Evolutionary conservation across 92 coral and sea anemone genomes (phyloP).

Genomic region (Hydrozoanthus gracilis): DNA sequence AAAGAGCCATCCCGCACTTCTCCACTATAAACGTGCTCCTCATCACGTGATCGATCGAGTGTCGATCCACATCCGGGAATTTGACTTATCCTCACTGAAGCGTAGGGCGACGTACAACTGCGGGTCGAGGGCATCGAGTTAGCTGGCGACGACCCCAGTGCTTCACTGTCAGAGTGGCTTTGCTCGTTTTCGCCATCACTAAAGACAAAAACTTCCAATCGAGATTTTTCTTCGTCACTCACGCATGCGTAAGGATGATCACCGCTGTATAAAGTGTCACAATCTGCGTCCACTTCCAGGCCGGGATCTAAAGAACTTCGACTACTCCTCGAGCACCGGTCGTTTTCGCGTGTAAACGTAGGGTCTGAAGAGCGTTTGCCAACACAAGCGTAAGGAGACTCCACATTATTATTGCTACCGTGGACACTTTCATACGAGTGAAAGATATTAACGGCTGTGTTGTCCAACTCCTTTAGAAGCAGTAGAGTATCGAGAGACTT

Average conservation of each 20-base stretch:
- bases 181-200: constrained; percentile 10
- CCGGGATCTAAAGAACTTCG: constrained; percentile 42
- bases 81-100: constrained; percentile 88
- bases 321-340: constrained; percentile 28
- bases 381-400: constrained; percentile 78
- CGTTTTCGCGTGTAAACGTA: constrained; percentile 35
- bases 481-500: constrained; percentile 86
- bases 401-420: constrained; percentile 56
- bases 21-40: constrained; percentile 58
- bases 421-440: constrained; percentile 87
- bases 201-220: constrained; percentile 29
- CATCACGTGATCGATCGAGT: constrained; percentile 49
- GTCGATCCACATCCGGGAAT: constrained; percentile 75
- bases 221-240: constrained; percentile 66
- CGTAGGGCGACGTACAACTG: constrained; percentile 78
- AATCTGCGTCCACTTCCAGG: constrained; percentile 19
- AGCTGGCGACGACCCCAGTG: not conserved
- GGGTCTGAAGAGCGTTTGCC: constrained; percentile 6
- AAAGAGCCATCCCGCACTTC: constrained; percentile 61
- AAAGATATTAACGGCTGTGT: constrained; percentile 69
- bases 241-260: constrained; percentile 80
- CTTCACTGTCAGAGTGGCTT: constrained; percentile 20
- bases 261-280: constrained; percentile 30
- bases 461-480: constrained; percentile 68
- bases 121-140: constrained; percentile 6